Percentiles rank a stretch among this genome's conserved stretches.
These are phyloP conservation scores for Styela plicata DNA, from an alignment of 23 tunicate species.

Conservation along the genomic window DNA sequence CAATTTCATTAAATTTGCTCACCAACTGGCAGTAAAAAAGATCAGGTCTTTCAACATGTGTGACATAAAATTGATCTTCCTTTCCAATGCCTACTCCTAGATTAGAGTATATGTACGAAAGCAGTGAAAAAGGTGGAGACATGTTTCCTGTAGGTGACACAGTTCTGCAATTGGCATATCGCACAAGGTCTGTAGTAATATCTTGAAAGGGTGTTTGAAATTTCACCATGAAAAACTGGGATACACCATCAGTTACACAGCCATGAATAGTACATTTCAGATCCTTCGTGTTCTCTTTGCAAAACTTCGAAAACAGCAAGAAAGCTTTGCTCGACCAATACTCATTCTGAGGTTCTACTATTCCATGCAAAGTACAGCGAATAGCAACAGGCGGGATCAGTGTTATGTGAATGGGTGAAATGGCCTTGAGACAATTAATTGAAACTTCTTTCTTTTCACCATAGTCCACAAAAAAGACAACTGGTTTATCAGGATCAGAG, in stretches of 20 bases:
- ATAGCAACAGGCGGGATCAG: constrained; percentile 49
- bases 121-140: constrained; percentile 46
- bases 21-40: constrained; percentile 70
- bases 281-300: constrained; percentile 27
- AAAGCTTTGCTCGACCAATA: constrained; percentile 46
- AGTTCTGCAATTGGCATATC: constrained; percentile 14
- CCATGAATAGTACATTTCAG: constrained; percentile 64
- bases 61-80: constrained; percentile 59
- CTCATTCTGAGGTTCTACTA: constrained; percentile 23
- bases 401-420: constrained; percentile 18
- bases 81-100: constrained; percentile 43
- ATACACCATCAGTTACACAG: constrained; percentile 39
- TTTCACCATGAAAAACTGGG: constrained; percentile 47
- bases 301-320: constrained; percentile 28
- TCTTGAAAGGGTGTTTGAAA: constrained; percentile 43
- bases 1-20: constrained; percentile 44
- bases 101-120: constrained; percentile 58
- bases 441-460: constrained; percentile 30
- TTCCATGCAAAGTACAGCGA: constrained; percentile 63
- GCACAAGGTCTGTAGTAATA: constrained; percentile 32
- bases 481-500: constrained; percentile 21
- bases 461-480: constrained; percentile 50
- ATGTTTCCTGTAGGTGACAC: constrained; percentile 33
- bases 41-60: constrained; percentile 51
- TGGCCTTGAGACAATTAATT: constrained; percentile 22